Evolutionary conservation across 2,113 vertebrate genomes (phyloP).

Genomic region (Pteropus alecto): DNA sequence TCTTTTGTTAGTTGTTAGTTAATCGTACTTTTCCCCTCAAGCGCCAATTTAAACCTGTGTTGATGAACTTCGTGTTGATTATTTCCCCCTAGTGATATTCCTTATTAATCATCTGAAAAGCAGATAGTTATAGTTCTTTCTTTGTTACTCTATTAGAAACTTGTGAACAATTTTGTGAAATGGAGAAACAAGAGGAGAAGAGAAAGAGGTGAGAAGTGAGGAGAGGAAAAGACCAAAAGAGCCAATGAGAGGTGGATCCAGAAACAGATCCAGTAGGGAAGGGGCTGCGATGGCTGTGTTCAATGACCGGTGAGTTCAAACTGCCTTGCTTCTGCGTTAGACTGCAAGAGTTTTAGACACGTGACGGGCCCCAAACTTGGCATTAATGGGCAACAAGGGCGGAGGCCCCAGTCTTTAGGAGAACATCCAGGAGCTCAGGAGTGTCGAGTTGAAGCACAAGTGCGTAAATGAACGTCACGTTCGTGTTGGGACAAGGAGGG

Average conservation of each 20-base stretch:
- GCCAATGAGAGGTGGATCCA: neutral
- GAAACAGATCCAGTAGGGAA: no score
- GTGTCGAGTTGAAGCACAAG: neutral
- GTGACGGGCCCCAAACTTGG: no score
- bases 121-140: neutral
- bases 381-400: fast-evolving
- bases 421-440: neutral
- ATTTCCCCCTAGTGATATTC: neutral
- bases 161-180: neutral
- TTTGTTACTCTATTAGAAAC: neutral
- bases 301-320: neutral
- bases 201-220: neutral
- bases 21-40: neutral
- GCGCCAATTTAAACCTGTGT: neutral
- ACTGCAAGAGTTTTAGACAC: neutral
- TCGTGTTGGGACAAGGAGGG: neutral
- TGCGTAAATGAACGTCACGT: fast-evolving
- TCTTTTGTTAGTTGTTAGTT: neutral
- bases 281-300: neutral
- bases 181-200: neutral
- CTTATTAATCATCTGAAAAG: neutral
- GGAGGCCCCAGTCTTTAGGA: neutral
- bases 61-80: neutral
- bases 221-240: neutral
- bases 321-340: neutral